Base-by-base conservation (phyloP, 1,140 invertebrate genomes). In the Brachionus angularis region DNA sequence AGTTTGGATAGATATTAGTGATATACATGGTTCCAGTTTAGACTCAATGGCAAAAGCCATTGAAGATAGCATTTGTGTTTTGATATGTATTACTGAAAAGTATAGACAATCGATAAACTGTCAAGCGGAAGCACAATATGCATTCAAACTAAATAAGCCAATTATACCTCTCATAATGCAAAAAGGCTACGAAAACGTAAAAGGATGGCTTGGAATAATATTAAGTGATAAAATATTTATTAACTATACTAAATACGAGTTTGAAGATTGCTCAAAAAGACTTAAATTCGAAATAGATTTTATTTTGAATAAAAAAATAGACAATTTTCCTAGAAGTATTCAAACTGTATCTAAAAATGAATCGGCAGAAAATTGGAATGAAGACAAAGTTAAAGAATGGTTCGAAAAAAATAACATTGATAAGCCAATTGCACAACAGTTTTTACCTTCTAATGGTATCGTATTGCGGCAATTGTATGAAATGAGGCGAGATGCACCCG, bases 11-110 rank as follows among this genome's bases (percentile, higher is more conserved):
- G 75, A 75, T 69, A 71, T 76, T 3, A 73, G 74, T 14, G 27
- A 75, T 21, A 75, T 75, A 64, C 49, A 47, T 46, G 53, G 49
- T 27, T 71, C 77, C 2, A 79, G 78, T 18, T 49, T 81, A 14
- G 77, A 81, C 55, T 77, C 79, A 27, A 81, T 81, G 80, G 79
- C 80, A 0, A 67, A 77, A 31, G 80, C 79, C 7, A 77, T 81
- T 10, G 80, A 81, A 64, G 76, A 75, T 23, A 74, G 79, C 1
- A 71, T 75, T 49, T 76, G 80, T 8, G 74, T 81, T 5, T 49
- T 81, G 5, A 72, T 80, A 0, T 76, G 78, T 73, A 76, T 80
- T 74, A 78, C 79, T 25, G 75, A 81, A 72, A 76, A 75, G 62
- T 81, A 81, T 73, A 80, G 79, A 61, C 75, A 76, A 31, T 79